phyloP scores from a whole-genome alignment of 2,797 vertebrate genomes.

The Sphenodon punctatus region DNA sequence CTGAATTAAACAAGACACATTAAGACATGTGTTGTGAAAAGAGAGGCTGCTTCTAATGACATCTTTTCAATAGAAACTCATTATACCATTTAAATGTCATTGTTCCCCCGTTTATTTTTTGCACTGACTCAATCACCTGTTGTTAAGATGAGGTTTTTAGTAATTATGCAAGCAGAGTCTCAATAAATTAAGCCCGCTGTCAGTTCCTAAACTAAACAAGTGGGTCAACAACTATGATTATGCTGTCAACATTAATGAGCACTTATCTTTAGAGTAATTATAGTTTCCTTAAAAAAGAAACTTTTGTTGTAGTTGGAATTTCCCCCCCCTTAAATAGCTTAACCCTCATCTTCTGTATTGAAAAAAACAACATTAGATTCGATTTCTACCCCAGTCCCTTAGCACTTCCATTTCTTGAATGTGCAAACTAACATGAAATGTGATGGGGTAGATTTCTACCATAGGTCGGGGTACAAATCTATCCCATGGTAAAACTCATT shows the following conservation, averaged over 20 bases:
- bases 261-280: conserved; percentile 50
- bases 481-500: too few relatives aligned
- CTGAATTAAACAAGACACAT: conserved; percentile 7
- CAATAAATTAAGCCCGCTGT: conserved; percentile 54
- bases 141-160: conserved; percentile 42
- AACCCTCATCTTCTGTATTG: too few relatives aligned
- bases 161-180: conserved; percentile 30
- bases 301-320: background rate
- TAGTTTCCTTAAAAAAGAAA: conserved; percentile 31
- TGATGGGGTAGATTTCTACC: too few relatives aligned
- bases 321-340: too few relatives aligned
- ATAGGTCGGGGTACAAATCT: too few relatives aligned
- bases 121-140: conserved; percentile 52
- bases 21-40: conserved; percentile 10
- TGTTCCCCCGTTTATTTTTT: conserved; percentile 60
- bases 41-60: conserved; percentile 6
- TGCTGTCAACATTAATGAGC: conserved; percentile 65
- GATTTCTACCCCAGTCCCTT: too few relatives aligned
- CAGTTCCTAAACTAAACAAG: conserved; percentile 57
- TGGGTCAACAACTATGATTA: conserved; percentile 68
- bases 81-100: conserved; percentile 38
- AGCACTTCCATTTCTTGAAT: too few relatives aligned
- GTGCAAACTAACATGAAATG: too few relatives aligned
- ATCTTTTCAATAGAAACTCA: conserved; percentile 24
- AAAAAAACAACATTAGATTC: too few relatives aligned